phyloP scores from a whole-genome alignment of 2,113 vertebrate genomes.

The Pavo muticus region DNA sequence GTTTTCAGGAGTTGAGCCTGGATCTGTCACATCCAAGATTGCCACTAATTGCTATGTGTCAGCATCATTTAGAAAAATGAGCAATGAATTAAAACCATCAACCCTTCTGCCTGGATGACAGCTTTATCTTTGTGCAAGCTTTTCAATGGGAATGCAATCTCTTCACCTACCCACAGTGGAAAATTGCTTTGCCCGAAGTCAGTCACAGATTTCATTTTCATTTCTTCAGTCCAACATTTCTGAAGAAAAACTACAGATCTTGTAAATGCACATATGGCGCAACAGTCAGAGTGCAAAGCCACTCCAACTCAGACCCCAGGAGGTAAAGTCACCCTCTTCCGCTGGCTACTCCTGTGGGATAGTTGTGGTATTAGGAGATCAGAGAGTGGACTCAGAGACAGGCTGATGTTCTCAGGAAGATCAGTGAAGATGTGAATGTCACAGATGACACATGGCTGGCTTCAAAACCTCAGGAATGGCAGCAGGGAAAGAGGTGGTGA shows the following conservation, averaged over 20 bases:
- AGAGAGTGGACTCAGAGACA: slow-evolving; percentile 4
- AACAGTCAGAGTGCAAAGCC: slow-evolving; percentile 11
- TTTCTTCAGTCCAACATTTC: not conserved
- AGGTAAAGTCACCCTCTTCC: slow-evolving; percentile 3
- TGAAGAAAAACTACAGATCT: not conserved
- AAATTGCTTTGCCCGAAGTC: not conserved
- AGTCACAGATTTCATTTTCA: not conserved
- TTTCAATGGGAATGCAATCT: not conserved
- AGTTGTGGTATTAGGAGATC: not conserved
- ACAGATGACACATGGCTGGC: slow-evolving; percentile 31
- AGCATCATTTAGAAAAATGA: slow-evolving; percentile 27
- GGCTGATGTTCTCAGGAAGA: slow-evolving; percentile 48
- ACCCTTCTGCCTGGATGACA: slow-evolving; percentile 2
- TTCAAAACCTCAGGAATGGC: slow-evolving; percentile 64
- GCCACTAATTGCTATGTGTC: slow-evolving; percentile 54
- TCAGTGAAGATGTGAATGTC: slow-evolving; percentile 9
- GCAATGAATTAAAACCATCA: slow-evolving; percentile 34
- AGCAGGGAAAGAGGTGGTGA: slow-evolving; percentile 45
- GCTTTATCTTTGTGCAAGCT: slow-evolving; percentile 23
- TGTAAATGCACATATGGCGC: not conserved
- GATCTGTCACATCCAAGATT: slow-evolving; percentile 26
- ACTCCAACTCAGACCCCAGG: not conserved
- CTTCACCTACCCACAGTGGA: not conserved
- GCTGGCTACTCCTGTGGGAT: slow-evolving; percentile 9
- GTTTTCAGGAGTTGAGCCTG: slow-evolving; percentile 26